phyloP scores from a whole-genome alignment of 2,113 vertebrate species.

The Glaucomys volans region DNA sequence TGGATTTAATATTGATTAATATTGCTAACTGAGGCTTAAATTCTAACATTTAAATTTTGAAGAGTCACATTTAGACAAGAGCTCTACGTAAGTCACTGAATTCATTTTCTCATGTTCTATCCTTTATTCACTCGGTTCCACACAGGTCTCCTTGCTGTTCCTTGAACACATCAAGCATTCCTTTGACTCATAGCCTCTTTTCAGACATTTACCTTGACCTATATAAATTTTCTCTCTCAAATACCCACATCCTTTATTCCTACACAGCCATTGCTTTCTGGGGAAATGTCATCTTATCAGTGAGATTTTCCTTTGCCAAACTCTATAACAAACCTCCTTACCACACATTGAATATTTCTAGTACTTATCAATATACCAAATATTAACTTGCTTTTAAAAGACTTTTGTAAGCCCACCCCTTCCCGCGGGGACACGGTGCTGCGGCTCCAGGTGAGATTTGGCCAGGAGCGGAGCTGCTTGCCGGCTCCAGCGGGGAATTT shows the following conservation, averaged over 20 bases:
- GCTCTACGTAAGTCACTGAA: neutral
- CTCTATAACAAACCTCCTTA: neutral
- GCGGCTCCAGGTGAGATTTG: too few relatives aligned
- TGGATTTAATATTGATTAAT: neutral
- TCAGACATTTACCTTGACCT: neutral
- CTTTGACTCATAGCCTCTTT: neutral
- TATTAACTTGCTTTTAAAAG: neutral
- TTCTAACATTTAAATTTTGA: neutral
- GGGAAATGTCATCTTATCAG: neutral
- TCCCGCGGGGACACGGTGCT: too few relatives aligned
- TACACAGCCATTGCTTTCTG: neutral
- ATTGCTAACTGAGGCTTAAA: neutral
- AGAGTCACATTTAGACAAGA: neutral
- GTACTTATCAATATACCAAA: neutral
- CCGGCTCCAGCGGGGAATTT: too few relatives aligned
- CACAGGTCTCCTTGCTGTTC: neutral
- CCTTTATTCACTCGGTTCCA: neutral
- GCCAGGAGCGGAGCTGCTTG: too few relatives aligned
- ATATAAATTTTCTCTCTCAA: neutral
- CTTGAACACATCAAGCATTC: neutral
- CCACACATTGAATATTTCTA: neutral
- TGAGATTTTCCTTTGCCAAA: neutral
- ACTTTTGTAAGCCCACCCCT: too few relatives aligned
- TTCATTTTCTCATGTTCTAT: neutral
- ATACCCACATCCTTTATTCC: neutral